Percentiles rank a stretch among this genome's conserved stretches.
These are phyloP conservation scores for Lepidurus packardi DNA, from an alignment of 1,140 invertebrate genomes.

Conservation along the genomic window DNA sequence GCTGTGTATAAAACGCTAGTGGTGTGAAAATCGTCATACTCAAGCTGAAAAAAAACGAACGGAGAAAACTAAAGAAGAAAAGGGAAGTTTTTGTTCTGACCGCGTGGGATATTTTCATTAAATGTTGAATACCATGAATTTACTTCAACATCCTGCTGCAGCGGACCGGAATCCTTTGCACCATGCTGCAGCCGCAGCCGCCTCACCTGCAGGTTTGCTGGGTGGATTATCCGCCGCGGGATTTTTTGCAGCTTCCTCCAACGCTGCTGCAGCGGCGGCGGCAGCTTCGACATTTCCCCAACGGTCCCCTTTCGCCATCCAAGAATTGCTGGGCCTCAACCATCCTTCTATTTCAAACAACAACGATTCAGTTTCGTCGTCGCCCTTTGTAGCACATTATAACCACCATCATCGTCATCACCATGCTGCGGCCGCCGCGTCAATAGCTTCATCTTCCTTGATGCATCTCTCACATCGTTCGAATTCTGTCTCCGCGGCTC, in stretches of 20 bases:
- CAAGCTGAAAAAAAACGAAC: not conserved
- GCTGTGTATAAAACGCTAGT: too few species aligned
- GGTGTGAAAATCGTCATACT: not conserved
- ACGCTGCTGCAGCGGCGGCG: constrained; percentile 23
- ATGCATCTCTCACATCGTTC: constrained; percentile 17
- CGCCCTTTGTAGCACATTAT: not conserved
- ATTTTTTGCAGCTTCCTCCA: constrained; percentile 27
- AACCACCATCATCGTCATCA: constrained; percentile 1
- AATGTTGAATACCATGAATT: constrained; percentile 30
- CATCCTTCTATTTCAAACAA: constrained; percentile 42
- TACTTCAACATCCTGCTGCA: constrained; percentile 30
- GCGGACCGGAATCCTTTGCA: constrained; percentile 31
- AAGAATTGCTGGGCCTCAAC: constrained; percentile 72
- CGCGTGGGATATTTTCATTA: not conserved
- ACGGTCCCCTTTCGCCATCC: constrained; percentile 83
- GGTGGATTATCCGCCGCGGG: constrained; percentile 25
- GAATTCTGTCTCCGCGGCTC: not conserved
- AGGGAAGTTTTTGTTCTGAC: not conserved
- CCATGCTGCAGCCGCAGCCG: constrained; percentile 9
- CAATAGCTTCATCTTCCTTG: constrained; percentile 13
- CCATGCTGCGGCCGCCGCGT: not conserved
- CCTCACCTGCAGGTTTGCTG: constrained; percentile 29
- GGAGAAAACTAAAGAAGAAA: not conserved
- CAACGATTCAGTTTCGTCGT: constrained; percentile 14
- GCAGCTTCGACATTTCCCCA: constrained; percentile 59